Percentiles rank a stretch among this genome's conserved stretches.
Evolutionary conservation across 2,888 invertebrate genomes (phyloP).

Genomic region (Tubulanus polymorphus): DNA sequence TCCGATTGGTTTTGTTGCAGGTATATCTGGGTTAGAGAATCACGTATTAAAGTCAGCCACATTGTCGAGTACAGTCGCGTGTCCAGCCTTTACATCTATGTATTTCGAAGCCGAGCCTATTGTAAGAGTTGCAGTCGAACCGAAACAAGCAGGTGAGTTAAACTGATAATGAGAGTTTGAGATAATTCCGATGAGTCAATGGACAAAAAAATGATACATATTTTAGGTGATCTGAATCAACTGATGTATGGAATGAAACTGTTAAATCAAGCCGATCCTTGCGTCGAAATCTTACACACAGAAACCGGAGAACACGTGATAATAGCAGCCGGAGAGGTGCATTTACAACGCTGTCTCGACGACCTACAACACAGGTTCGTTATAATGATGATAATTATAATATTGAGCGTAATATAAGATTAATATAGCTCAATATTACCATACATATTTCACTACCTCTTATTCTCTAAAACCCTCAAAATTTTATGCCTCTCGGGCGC

Average conservation of each 20-base stretch:
- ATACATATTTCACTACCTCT: too few relatives aligned
- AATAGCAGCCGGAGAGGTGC: slow-evolving; percentile 93
- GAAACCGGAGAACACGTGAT: slow-evolving; percentile 94
- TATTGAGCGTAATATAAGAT: too few relatives aligned
- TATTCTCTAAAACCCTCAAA: too few relatives aligned
- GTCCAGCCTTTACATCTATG: slow-evolving; percentile 83
- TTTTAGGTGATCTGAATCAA: slow-evolving; percentile 63
- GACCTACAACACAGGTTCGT: slow-evolving; percentile 69
- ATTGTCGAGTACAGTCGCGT: slow-evolving; percentile 72
- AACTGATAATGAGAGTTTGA: background rate
- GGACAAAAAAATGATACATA: background rate
- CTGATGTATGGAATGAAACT: slow-evolving; percentile 68
- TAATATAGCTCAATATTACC: too few relatives aligned
- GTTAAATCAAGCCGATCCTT: slow-evolving; percentile 90
- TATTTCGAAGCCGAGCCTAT: slow-evolving; percentile 71
- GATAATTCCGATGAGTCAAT: background rate
- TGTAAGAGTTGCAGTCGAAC: slow-evolving; percentile 88
- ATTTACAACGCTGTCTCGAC: slow-evolving; percentile 89
- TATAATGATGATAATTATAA: too few relatives aligned
- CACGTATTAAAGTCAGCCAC: slow-evolving; percentile 86
- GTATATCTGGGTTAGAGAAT: slow-evolving; percentile 78
- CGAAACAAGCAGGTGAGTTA: slow-evolving; percentile 53
- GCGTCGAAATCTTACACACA: slow-evolving; percentile 71
- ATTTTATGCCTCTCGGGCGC: too few relatives aligned
- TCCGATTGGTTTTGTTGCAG: slow-evolving; percentile 21